phyloP scores from a whole-genome alignment of 2,113 vertebrate genomes.

The Rattus rattus region DNA sequence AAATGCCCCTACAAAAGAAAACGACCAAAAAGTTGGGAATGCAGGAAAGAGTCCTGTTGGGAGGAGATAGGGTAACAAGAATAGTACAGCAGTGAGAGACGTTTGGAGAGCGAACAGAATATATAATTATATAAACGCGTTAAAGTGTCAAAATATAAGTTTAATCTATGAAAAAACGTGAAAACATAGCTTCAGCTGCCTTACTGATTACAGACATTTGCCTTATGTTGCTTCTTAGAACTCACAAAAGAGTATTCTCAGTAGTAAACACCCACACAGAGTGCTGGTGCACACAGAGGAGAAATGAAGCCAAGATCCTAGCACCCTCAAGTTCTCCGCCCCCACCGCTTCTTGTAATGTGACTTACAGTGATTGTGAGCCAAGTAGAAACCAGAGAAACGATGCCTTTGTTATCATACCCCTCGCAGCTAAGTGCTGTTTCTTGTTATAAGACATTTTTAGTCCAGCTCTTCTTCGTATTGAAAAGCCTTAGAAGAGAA shows the following conservation, averaged over 20 bases:
- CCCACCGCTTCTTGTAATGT: constrained; percentile 24
- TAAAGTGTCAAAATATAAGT: not conserved
- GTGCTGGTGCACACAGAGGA: not conserved
- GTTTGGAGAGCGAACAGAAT: not conserved
- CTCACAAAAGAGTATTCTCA: not conserved
- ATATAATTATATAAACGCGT: not conserved
- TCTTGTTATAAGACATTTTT: constrained; percentile 58
- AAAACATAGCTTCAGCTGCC: not conserved
- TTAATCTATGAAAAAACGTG: not conserved
- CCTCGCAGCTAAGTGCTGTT: constrained; percentile 20
- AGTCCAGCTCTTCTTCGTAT: constrained; percentile 59
- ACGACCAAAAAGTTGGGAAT: not conserved
- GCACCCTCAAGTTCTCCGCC: not conserved
- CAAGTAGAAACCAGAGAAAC: not conserved
- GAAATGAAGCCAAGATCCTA: not conserved
- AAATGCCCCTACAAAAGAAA: too few species aligned
- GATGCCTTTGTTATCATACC: not conserved
- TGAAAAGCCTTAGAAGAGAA: not conserved
- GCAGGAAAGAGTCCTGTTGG: not conserved
- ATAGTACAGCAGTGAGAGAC: not conserved
- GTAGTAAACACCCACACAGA: not conserved
- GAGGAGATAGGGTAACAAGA: not conserved
- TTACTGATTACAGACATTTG: not conserved
- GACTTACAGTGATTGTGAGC: constrained; percentile 42
- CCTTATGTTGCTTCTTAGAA: not conserved